Base-by-base conservation (phyloP, 2,888 invertebrate genomes). In the Parnassius orleans region DNA sequence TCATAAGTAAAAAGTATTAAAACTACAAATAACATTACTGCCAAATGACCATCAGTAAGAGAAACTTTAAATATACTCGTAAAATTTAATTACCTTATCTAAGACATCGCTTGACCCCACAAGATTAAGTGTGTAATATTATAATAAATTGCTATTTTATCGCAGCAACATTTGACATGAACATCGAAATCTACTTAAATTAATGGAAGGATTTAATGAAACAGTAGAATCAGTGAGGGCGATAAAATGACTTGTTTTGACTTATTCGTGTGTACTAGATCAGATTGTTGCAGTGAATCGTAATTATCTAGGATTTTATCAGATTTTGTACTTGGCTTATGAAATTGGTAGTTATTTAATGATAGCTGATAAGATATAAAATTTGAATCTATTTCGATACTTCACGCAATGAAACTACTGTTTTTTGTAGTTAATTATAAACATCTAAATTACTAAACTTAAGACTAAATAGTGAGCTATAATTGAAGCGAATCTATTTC, bases 121-220 rank as follows among this genome's bases (percentile, higher is more conserved):
- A 86, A 86, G 76, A 81, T 76, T 74, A 76, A 80, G 83, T 80
- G 84, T 86, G 83, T 86, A 83, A 83, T 85, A 86, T 84, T 85
- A 84, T 84, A 86, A 87, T 88, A 87, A 87, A 88, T 88, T 79
- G 86, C 81, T 83, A 84, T 87, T 84, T 86, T 89, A 90, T 90
- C 90, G 83, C 74, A 73, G 75, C 75, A 80, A 81, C 79, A 83
- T 86, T 87, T 87, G 87, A 89, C 90, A 84, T 79, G 85, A 86
- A 90, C 90, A 90, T 87, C 83, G 87, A 86, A 90, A 85, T 85
- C 88, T 90, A 90, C 90, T 90, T 87, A 83, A 87, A 85, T 84
- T 89, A 89, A 89, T 89, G 88, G 87, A 88, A 84, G 83, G 82
- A 85, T 88, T 86, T 86, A 87, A 84, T 86, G 80, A 80, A 65